Percentiles rank a stretch among this genome's conserved stretches.
Evolutionary conservation across 2,888 invertebrate genomes (phyloP).

Genomic region (Dendrolimus pini): DNA sequence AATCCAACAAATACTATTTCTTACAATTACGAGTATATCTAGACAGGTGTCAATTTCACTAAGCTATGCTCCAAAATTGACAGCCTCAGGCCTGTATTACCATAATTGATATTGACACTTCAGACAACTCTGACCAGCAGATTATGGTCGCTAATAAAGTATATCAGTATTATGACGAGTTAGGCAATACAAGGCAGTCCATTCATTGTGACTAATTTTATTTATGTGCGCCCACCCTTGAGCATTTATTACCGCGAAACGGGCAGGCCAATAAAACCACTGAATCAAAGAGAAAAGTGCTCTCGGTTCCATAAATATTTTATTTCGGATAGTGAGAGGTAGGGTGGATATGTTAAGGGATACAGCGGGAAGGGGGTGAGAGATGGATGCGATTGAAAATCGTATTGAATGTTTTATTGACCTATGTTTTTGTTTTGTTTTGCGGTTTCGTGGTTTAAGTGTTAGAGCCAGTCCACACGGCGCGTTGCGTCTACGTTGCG

Average conservation of each 20-base stretch:
- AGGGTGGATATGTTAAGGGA: conserved; percentile 31
- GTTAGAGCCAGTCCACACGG: too few relatives aligned
- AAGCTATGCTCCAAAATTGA: too few relatives aligned
- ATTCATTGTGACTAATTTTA: conserved; percentile 70
- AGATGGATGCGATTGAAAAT: neutral
- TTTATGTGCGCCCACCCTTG: conserved; percentile 53
- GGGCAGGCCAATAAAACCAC: conserved; percentile 71
- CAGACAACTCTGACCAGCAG: neutral
- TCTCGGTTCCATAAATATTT: conserved; percentile 72
- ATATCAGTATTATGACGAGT: conserved; percentile 26
- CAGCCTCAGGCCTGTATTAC: too few relatives aligned
- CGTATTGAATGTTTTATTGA: neutral
- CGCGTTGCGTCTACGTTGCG: too few relatives aligned
- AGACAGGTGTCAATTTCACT: too few relatives aligned
- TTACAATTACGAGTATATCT: too few relatives aligned
- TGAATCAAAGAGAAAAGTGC: conserved; percentile 77
- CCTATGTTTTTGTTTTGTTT: neutral
- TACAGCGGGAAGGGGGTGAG: conserved; percentile 8
- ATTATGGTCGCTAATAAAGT: neutral
- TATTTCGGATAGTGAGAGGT: conserved; percentile 74
- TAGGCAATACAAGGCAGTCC: conserved; percentile 21
- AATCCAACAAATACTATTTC: too few relatives aligned
- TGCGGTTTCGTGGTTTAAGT: neutral
- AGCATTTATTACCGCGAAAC: conserved; percentile 68
- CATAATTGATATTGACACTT: too few relatives aligned